Base-by-base conservation (phyloP, 2,113 vertebrate species). In the Bungarus multicinctus region DNA sequence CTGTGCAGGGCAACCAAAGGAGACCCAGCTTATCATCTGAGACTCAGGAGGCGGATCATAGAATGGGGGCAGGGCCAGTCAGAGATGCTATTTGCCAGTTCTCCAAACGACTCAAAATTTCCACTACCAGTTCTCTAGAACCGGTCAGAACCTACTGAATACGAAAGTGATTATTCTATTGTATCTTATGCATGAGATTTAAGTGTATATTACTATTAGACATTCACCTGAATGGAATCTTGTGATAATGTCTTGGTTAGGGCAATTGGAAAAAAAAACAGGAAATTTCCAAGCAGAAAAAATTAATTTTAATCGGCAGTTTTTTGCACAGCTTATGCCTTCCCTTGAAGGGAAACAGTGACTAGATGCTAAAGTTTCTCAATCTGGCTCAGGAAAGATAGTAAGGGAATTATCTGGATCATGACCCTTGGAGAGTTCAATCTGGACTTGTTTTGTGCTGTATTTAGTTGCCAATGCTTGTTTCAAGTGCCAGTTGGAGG, bases 141-240 rank as follows among this genome's bases (percentile, higher is more conserved):
- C 47, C 8, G 8, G 47, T 50, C 47, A 50, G 47, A 50, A 50
- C 47, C 47, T 50, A 7, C 47, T 50, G 47, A 50, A 50, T 50
- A 50, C 47, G 47, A 50, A 50, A 50, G 98, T 98, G 94, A 96
- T 88, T 3, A 91, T 91, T 87, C 39, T 90, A 22, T 88, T 45
- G 1, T 53, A 54, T 92, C 27, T 89, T 57, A 11, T 91, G 11
- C 93, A 55, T 45, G 18, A 52, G n/a, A 20, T 81, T 81, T 20
- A 81, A 81, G 18, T 20, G 16, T 39, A 81, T 16, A 87, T 25
- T 27, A 50, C 45, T 47, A 86, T 9, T 14, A 7, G 64, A 5
- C 89, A 23, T 85, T 20, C 18, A 20, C 30, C 90, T 87, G 58
- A 55, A 64, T 53, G n/a, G 60, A 69, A 88, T 12, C 6, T 34